Conservation (phyloP, 2,113 vertebrate species). For the Catharus fuscescens region DNA sequence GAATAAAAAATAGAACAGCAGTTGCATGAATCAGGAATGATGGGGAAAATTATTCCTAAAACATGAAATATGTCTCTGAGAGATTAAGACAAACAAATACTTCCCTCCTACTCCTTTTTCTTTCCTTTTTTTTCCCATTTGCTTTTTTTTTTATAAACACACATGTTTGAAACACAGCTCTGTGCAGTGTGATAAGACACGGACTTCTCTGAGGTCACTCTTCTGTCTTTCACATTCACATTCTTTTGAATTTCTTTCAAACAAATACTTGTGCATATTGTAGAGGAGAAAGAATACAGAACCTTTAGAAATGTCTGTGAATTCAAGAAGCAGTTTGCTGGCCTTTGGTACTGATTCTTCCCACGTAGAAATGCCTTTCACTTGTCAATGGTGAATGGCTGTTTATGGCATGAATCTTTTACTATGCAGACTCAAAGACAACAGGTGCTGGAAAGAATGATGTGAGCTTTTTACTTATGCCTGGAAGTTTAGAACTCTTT, state of each 20-base stretch:
- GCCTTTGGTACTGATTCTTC: constrained; percentile 34
- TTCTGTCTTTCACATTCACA: constrained; percentile 1
- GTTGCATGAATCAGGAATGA: neutral
- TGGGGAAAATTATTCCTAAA: neutral
- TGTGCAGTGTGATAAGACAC: constrained; percentile 26
- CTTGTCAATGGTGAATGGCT: constrained; percentile 34
- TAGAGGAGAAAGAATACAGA: constrained; percentile 41
- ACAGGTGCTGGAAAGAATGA: constrained; percentile 58
- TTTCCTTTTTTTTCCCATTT: neutral
- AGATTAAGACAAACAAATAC: constrained; percentile 69
- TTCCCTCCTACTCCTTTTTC: neutral
- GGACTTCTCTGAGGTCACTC: constrained; percentile 27
- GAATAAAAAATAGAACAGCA: neutral
- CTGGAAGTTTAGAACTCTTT: constrained; percentile 33
- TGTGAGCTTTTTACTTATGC: constrained; percentile 30
- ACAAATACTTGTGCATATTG: constrained; percentile 37
- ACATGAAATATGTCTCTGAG: constrained; percentile 13
- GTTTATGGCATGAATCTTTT: constrained; percentile 49
- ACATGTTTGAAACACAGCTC: constrained; percentile 38
- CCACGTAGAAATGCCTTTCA: constrained; percentile 34
- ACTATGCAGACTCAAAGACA: constrained; percentile 2
- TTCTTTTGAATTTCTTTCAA: constrained; percentile 43
- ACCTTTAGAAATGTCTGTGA: constrained; percentile 48
- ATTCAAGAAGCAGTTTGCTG: constrained; percentile 57
- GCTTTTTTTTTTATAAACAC: neutral